Evolutionary conservation across 2,113 vertebrate genomes (phyloP), one percentile per base, ranked within the genome.

Genomic region (Peucedramus taeniatus): DNA sequence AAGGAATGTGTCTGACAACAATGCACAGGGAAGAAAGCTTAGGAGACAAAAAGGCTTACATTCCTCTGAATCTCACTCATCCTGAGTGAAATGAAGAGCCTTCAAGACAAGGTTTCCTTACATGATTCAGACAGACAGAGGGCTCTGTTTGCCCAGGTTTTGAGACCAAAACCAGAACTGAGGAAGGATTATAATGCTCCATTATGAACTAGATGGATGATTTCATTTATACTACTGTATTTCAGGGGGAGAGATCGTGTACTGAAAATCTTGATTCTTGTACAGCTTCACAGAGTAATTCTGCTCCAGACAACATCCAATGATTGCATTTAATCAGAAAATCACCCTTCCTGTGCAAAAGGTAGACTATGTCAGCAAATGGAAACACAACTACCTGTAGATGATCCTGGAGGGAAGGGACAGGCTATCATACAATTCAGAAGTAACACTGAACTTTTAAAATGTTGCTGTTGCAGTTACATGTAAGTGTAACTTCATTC

Each of bases 121-220:
- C 4, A 26, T 72, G 24, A 85, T 77, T 59, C 44, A 89, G 47
- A 77, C 93, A 96, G 90, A 93, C n/a, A 95, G 66, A 91, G 75
- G 90, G 91, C 75, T 96, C 95, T 86, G 59, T 65, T 21, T 94
- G 87, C 83, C 89, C 47, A 90, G 47, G 92, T 90, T 93, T 3
- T 90, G 35, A 87, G 54, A 96, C 61, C 21, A 84, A 51, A 93
- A 75, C 53, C n/a, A 76, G 63, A 94, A 83, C 0, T 65, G 27
- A 87, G 57, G 83, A 13, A 59, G 39, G 42, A 57, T 61, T 80
- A 42, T 80, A 89, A 90, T 30, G 54, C 28, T 93, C 50, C 39
- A 54, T 66, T 80, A 80, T n/a, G 35, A 95, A 85, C 45, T 18
- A 39, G 23, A 83, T 14, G 15, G 90, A 93, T 40, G 4, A 77